A percentile compares a stretch with the other conserved stretches of the same genome.
phyloP scores from a whole-genome alignment of 2,113 vertebrate genomes.

The Dendropsophus ebraccatus region DNA sequence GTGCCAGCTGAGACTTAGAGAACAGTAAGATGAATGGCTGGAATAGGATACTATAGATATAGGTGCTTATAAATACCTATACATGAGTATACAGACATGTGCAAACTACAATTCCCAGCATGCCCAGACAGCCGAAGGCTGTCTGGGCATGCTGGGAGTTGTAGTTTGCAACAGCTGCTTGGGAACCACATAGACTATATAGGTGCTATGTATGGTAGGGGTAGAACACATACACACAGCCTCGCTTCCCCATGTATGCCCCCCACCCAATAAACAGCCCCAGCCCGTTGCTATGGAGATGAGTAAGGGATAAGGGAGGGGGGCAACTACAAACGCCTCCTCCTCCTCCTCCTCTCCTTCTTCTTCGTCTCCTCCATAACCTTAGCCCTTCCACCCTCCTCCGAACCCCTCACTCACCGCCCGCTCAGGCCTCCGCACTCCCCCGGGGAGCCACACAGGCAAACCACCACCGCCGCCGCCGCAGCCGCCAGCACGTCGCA shows the following conservation, averaged over 20 bases:
- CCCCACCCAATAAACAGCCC: neutral
- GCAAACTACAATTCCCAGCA: too few species aligned
- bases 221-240: neutral
- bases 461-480: conserved; percentile 8
- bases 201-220: neutral
- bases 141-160: too few species aligned
- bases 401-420: neutral
- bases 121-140: too few species aligned
- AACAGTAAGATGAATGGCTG: too few species aligned
- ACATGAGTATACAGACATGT: too few species aligned
- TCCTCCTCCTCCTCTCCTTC: neutral
- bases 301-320: neutral
- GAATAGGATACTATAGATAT: too few species aligned
- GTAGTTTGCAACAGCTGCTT: too few species aligned
- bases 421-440: neutral
- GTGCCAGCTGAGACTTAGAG: too few species aligned
- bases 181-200: too few species aligned
- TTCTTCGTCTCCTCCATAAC: too few species aligned
- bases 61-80: too few species aligned
- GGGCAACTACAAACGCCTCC: neutral
- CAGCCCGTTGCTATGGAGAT: conserved; percentile 33
- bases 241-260: neutral
- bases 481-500: conserved; percentile 53
- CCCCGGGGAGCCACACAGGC: conserved; percentile 49
- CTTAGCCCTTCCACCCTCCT: neutral